phyloP scores from a whole-genome alignment of 2,797 vertebrate species.

The Trematomus bernacchii region DNA sequence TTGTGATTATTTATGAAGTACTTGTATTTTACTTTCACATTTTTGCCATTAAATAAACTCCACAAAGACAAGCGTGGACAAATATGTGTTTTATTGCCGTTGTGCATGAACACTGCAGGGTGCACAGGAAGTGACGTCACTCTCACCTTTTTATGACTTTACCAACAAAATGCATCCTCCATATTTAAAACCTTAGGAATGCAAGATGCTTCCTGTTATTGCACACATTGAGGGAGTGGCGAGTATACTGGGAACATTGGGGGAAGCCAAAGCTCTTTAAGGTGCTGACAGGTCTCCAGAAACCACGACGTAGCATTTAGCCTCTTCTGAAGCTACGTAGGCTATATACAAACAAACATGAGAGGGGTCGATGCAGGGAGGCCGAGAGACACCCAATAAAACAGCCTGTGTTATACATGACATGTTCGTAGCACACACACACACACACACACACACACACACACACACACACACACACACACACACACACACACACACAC shows the following conservation, averaged over 20 bases:
- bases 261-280: conserved; percentile 78
- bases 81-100: conserved; percentile 78
- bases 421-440: too few species aligned
- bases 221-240: conserved; percentile 79
- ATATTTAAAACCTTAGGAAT: conserved; percentile 68
- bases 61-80: conserved; percentile 48
- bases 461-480: too few species aligned
- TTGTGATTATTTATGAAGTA: too few species aligned
- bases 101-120: conserved; percentile 80
- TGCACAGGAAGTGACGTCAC: conserved; percentile 66
- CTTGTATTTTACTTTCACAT: too few species aligned
- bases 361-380: conserved; percentile 57
- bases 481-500: too few species aligned
- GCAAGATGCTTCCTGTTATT: conserved; percentile 76
- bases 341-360: conserved; percentile 61
- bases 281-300: conserved; percentile 73
- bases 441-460: too few species aligned
- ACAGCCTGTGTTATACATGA: too few species aligned
- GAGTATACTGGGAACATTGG: conserved; percentile 70
- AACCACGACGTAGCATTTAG: conserved; percentile 73
- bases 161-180: conserved; percentile 68
- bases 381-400: conserved; percentile 62
- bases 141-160: conserved; percentile 78
- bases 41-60: too few species aligned
- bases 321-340: conserved; percentile 72